These are phyloP conservation scores for Deilephila elpenor DNA, from an alignment of 2,888 invertebrate genomes.

Conservation along the genomic window DNA sequence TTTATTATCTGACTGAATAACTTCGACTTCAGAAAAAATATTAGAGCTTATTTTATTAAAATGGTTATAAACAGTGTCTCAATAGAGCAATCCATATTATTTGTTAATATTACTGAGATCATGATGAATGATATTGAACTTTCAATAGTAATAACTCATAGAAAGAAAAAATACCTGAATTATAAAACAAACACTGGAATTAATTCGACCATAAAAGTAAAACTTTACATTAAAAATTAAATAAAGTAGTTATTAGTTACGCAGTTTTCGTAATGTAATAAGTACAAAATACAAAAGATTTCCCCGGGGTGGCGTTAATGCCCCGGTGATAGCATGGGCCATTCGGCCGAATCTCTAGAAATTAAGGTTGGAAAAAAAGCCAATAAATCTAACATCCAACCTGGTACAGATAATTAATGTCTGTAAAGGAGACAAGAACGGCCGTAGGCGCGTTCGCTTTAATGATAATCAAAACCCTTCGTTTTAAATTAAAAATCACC, in stretches of 20 bases:
- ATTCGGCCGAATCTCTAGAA: conserved; percentile 82
- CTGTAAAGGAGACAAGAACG: conserved; percentile 52
- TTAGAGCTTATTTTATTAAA: too few species aligned
- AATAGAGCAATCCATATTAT: too few species aligned
- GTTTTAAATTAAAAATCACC: conserved; percentile 54
- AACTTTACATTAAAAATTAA: neutral
- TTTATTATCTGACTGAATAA: too few species aligned
- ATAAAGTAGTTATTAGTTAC: conserved; percentile 25
- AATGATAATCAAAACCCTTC: conserved; percentile 66
- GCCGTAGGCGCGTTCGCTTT: conserved; percentile 46
- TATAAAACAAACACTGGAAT: neutral
- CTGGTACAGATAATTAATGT: conserved; percentile 75
- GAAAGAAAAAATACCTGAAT: neutral
- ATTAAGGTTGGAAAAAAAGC: conserved; percentile 81
- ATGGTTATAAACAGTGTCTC: too few species aligned
- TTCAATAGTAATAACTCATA: too few species aligned
- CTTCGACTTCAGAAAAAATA: too few species aligned
- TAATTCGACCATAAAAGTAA: too few species aligned
- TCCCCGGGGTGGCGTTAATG: conserved; percentile 80
- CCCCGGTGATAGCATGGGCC: conserved; percentile 77
- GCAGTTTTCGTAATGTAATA: conserved; percentile 66
- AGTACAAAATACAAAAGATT: conserved; percentile 75
- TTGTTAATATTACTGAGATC: too few species aligned
- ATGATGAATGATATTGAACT: too few species aligned
- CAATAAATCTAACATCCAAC: conserved; percentile 79